Conservation (phyloP, 2,113 vertebrate species). For the Glaucidium brasilianum region DNA sequence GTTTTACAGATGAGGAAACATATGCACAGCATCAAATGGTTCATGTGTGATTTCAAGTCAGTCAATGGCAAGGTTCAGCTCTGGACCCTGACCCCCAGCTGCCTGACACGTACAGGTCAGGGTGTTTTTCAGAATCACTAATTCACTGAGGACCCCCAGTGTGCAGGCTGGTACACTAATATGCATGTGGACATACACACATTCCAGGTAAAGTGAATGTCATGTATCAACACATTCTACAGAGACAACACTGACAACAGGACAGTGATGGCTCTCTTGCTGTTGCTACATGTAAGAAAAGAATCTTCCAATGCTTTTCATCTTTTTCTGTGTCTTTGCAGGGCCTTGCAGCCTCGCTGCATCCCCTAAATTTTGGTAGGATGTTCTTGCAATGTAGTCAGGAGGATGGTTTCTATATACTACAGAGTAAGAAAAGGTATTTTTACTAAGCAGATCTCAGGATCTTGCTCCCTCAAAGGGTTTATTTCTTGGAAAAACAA, state of each 20-base stretch:
- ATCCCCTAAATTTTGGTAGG: not conserved
- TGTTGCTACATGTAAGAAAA: not conserved
- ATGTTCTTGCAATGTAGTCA: not conserved
- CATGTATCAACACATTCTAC: not conserved
- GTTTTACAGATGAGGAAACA: not conserved
- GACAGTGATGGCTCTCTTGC: not conserved
- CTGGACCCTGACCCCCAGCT: not conserved
- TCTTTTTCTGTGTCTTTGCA: not conserved
- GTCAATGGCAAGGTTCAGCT: not conserved
- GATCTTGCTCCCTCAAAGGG: not conserved
- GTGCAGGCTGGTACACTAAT: no score
- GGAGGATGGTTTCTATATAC: not conserved
- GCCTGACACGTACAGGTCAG: accelerated
- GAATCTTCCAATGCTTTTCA: not conserved
- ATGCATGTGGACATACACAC: accelerated
- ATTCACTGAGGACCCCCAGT: not conserved
- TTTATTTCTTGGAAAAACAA: not conserved
- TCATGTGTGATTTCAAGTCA: not conserved
- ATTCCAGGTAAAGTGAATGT: not conserved
- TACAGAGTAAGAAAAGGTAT: not conserved
- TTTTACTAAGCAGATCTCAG: not conserved
- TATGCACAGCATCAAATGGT: not conserved
- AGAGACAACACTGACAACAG: not conserved
- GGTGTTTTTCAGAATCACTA: not conserved
- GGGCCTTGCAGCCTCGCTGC: not conserved